These are phyloP conservation scores for Botrylloides violaceus DNA, from an alignment of 23 tunicate species.

Conservation along the genomic window DNA sequence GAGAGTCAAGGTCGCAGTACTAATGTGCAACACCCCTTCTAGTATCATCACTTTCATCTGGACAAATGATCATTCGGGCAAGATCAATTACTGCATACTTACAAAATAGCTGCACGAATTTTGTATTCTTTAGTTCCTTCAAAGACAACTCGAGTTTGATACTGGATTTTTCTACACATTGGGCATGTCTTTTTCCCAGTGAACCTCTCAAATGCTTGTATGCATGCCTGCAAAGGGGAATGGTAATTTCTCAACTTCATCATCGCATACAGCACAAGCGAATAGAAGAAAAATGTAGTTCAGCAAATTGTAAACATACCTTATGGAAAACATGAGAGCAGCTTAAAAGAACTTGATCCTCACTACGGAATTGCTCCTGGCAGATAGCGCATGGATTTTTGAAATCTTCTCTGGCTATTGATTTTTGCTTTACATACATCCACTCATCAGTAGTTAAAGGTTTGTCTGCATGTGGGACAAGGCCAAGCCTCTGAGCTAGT, in stretches of 20 bases:
- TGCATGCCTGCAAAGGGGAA: conserved; percentile 44
- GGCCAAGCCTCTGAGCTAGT: conserved; percentile 81
- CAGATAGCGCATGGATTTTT: conserved; percentile 88
- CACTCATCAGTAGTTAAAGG: conserved; percentile 66
- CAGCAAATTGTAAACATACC: conserved; percentile 23
- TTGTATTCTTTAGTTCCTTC: conserved; percentile 65
- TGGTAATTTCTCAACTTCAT: not conserved
- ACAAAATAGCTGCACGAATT: conserved; percentile 65
- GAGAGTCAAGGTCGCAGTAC: too few species aligned
- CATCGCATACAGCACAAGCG: not conserved
- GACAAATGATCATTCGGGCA: too few species aligned
- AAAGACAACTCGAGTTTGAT: conserved; percentile 86
- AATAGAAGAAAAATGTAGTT: not conserved
- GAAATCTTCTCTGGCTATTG: conserved; percentile 64
- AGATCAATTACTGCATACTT: not conserved
- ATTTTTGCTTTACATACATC: conserved; percentile 44
- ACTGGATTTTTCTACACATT: conserved; percentile 75
- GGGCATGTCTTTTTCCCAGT: conserved; percentile 84
- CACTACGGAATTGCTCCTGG: conserved; percentile 72
- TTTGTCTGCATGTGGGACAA: conserved; percentile 43
- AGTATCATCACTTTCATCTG: too few species aligned
- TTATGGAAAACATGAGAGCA: conserved; percentile 91
- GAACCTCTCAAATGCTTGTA: conserved; percentile 83
- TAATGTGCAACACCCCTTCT: too few species aligned
- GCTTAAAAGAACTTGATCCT: conserved; percentile 91